These are phyloP conservation scores for Microcebus murinus DNA, from an alignment of 2,113 vertebrate genomes.

Conservation along the genomic window DNA sequence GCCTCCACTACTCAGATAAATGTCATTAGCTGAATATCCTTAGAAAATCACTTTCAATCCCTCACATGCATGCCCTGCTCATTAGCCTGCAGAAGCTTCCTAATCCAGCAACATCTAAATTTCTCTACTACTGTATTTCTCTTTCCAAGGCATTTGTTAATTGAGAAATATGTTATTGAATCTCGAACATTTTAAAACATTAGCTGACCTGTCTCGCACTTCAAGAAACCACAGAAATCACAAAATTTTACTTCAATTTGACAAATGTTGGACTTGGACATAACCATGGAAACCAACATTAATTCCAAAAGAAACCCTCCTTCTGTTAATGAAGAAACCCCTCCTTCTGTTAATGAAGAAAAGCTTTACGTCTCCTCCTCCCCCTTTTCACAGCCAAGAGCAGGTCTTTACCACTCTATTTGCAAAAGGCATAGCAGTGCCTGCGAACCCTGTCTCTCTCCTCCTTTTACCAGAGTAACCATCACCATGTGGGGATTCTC, in stretches of 20 bases:
- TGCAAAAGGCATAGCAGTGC: not conserved
- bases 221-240: constrained; percentile 45
- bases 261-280: not conserved
- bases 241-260: not conserved
- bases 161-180: constrained; percentile 17
- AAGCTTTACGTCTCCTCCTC: not conserved
- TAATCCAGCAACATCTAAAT: not conserved
- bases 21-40: constrained; percentile 57
- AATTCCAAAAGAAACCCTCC: not conserved
- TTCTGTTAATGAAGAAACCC: not conserved
- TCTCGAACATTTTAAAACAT: constrained; percentile 34
- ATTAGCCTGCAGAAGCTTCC: constrained; percentile 38
- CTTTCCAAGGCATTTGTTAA: not conserved
- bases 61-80: not conserved
- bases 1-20: constrained; percentile 61
- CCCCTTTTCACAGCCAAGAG: not conserved
- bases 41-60: constrained; percentile 40
- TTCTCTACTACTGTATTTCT: not conserved
- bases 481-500: not conserved
- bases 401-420: not conserved
- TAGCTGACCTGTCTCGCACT: constrained; percentile 42
- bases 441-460: not conserved
- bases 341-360: not conserved
- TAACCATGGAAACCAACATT: not conserved
- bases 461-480: not conserved